A percentile compares a stretch with the other conserved stretches of the same genome.
Conservation (phyloP, 2,888 invertebrate genomes). For the Busseola fusca region DNA sequence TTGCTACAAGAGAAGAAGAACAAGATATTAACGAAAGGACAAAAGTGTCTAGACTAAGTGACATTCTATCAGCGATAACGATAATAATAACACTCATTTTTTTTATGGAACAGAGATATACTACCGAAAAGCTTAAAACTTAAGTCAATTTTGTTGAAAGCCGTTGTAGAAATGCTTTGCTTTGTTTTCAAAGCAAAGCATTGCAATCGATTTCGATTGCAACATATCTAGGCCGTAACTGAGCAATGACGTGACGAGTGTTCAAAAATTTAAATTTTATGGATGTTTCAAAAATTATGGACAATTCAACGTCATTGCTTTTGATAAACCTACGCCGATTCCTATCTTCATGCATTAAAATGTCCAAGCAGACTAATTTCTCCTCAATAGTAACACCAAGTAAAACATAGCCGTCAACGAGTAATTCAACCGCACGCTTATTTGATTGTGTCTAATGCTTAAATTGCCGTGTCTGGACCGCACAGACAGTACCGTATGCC, state of each 20-base stretch:
- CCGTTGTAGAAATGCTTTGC: not conserved
- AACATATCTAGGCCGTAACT: not conserved
- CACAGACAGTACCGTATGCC: conserved; percentile 43
- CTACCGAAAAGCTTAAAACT: not conserved
- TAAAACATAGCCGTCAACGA: conserved; percentile 22
- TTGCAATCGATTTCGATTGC: too few relatives aligned
- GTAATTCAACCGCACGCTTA: conserved; percentile 38
- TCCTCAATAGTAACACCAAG: not conserved
- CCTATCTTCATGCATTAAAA: too few relatives aligned
- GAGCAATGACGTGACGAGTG: not conserved
- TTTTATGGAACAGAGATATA: not conserved
- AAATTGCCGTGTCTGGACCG: conserved; percentile 48
- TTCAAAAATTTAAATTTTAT: not conserved
- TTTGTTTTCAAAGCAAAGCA: too few relatives aligned
- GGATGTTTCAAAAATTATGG: not conserved
- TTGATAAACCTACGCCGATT: not conserved
- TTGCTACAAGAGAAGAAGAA: not conserved
- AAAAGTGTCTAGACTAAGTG: not conserved
- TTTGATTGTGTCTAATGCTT: conserved; percentile 47
- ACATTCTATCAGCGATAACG: not conserved
- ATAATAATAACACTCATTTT: not conserved
- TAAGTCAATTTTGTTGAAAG: not conserved
- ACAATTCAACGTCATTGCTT: not conserved
- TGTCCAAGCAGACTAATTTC: not conserved
- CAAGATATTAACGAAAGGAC: not conserved